These are phyloP conservation scores for Cheilosia grossa DNA, from an alignment of 2,888 invertebrate genomes.

Conservation along the genomic window DNA sequence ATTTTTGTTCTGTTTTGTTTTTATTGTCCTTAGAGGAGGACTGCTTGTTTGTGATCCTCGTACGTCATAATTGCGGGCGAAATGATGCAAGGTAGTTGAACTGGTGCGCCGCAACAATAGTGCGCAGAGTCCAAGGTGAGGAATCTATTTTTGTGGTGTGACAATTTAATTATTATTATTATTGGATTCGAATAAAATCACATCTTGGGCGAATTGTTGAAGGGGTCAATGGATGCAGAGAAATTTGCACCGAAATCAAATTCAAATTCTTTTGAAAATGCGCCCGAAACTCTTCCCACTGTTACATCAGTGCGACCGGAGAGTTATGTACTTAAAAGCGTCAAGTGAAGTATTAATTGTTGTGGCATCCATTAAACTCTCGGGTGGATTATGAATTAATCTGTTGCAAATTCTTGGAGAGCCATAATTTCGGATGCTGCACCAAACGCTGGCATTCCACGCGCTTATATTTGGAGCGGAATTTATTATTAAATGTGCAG, in stretches of 20 bases:
- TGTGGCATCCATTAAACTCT: conserved; percentile 29
- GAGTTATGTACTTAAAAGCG: conserved; percentile 53
- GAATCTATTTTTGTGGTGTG: neutral
- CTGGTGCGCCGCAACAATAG: conserved; percentile 14
- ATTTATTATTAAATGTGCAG: neutral
- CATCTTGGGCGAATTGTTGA: neutral
- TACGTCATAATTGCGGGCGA: neutral
- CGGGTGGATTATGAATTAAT: conserved; percentile 28
- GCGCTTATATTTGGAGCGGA: neutral
- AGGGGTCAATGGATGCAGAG: conserved; percentile 54
- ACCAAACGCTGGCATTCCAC: conserved; percentile 7
- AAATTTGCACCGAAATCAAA: conserved; percentile 39
- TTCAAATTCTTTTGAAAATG: neutral
- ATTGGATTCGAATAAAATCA: conserved; percentile 8
- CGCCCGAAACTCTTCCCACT: neutral
- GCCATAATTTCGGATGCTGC: conserved; percentile 15
- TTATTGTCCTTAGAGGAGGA: conserved; percentile 18
- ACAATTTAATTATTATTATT: conserved; percentile 47
- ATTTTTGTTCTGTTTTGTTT: neutral
- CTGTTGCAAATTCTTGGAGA: conserved; percentile 7
- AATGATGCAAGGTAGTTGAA: conserved; percentile 36
- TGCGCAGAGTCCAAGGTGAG: conserved; percentile 39
- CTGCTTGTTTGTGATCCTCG: neutral
- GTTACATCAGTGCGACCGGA: neutral
- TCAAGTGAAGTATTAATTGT: conserved; percentile 56